Conservation (phyloP, 2,797 vertebrate genomes). For the Lutjanus campechanus region DNA sequence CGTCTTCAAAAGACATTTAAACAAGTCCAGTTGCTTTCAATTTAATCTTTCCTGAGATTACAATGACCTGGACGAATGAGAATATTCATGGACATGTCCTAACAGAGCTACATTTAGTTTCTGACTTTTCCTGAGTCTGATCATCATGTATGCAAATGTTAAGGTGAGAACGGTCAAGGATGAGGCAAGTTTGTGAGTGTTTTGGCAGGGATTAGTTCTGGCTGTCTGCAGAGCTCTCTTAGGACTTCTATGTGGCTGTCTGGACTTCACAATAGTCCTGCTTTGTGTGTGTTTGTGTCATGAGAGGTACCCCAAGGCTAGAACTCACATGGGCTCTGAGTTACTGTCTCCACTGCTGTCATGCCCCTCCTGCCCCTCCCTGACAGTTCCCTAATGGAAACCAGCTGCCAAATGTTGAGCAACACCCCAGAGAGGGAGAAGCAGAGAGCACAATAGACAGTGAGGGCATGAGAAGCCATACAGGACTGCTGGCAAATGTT, state of each 20-base stretch:
- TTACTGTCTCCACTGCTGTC: constrained; percentile 61
- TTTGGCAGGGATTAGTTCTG: constrained; percentile 5
- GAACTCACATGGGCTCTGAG: constrained; percentile 41
- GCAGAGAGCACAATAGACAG: constrained; percentile 41
- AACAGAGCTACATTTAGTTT: background rate
- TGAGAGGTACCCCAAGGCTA: constrained; percentile 40
- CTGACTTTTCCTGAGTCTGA: constrained; percentile 8
- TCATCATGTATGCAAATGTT: background rate
- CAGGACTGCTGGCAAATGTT: constrained; percentile 3
- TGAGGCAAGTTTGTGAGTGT: constrained; percentile 3
- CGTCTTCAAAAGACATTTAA: too few species aligned
- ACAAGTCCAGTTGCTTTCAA: too few species aligned
- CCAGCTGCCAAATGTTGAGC: constrained; percentile 73
- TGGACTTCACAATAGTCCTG: constrained; percentile 17
- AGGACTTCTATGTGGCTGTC: background rate
- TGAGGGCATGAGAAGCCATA: constrained; percentile 42
- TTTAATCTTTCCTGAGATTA: too few species aligned
- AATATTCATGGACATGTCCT: background rate
- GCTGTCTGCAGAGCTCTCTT: constrained; percentile 9
- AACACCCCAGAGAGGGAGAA: constrained; percentile 49
- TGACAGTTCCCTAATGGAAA: constrained; percentile 71
- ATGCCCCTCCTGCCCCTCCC: constrained; percentile 59
- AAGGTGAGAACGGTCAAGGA: constrained; percentile 7
- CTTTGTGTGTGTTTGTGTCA: constrained; percentile 50
- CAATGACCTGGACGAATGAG: too few species aligned